Evolutionary conservation across 2,888 invertebrate species (phyloP).

Genomic region (Drosophila testacea): DNA sequence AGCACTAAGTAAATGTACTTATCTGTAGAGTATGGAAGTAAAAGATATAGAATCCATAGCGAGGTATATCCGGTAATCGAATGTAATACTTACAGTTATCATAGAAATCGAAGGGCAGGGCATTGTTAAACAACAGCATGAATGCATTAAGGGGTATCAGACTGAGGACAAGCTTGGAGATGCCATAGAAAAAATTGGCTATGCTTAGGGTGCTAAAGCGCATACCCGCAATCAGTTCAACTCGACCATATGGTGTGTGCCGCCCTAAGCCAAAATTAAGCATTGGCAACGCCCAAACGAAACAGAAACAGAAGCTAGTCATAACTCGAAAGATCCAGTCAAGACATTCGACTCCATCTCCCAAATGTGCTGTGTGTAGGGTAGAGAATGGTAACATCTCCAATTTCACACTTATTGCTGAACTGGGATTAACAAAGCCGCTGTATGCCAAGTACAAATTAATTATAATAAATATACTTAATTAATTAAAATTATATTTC

Average conservation of each 20-base stretch:
- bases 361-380: conserved; percentile 12
- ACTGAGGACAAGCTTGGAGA: conserved; percentile 16
- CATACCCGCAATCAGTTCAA: conserved; percentile 49
- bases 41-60: background rate
- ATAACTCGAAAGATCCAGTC: conserved; percentile 13
- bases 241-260: conserved; percentile 3
- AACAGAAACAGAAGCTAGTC: conserved; percentile 32
- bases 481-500: background rate
- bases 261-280: conserved; percentile 20
- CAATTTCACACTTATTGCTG: conserved; percentile 21
- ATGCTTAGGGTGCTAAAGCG: conserved; percentile 15
- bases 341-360: background rate
- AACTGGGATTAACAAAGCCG: conserved; percentile 30
- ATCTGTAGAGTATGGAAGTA: conserved; percentile 4
- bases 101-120: background rate
- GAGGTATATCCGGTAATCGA: background rate
- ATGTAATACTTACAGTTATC: conserved; percentile 29
- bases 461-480: background rate
- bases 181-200: conserved; percentile 36
- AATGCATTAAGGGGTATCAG: conserved; percentile 36
- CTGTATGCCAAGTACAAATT: conserved; percentile 21
- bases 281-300: conserved; percentile 35
- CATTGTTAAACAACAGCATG: conserved; percentile 14
- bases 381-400: conserved; percentile 29
- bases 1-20: conserved; percentile 21